Conservation (phyloP, 2,888 invertebrate species). For the Stomorhina lunata region DNA sequence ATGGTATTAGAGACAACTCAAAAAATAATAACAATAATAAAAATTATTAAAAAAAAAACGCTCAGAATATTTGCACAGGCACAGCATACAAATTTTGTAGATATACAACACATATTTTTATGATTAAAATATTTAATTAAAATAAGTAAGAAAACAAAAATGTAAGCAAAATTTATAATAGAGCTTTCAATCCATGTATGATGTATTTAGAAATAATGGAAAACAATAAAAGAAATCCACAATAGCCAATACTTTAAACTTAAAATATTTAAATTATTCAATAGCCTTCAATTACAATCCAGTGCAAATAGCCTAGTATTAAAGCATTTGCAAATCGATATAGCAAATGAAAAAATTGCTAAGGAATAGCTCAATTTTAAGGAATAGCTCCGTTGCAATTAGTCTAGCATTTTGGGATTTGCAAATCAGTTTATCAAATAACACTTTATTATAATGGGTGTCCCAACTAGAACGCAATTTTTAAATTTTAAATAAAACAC, state of each 20-base stretch:
- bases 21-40: too few relatives aligned
- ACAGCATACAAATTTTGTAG: slow-evolving; percentile 60
- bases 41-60: slow-evolving; percentile 31
- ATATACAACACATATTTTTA: slow-evolving; percentile 47
- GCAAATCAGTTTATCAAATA: too few relatives aligned
- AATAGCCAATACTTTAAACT: not conserved
- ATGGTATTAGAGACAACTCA: not conserved
- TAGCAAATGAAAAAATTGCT: too few relatives aligned
- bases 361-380: too few relatives aligned
- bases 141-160: not conserved
- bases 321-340: too few relatives aligned
- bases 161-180: slow-evolving; percentile 23
- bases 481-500: too few relatives aligned
- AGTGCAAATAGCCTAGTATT: too few relatives aligned
- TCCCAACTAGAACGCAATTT: too few relatives aligned
- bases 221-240: not conserved
- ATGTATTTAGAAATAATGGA: slow-evolving; percentile 7
- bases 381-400: too few relatives aligned
- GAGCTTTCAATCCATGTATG: slow-evolving; percentile 48
- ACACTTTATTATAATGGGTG: too few relatives aligned
- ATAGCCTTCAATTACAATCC: too few relatives aligned
- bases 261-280: slow-evolving; percentile 3
- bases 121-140: slow-evolving; percentile 12
- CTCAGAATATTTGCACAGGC: slow-evolving; percentile 56
- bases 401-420: too few relatives aligned